These are phyloP conservation scores for Drosophila mimica DNA, from an alignment of 2,888 invertebrate genomes.

Conservation along the genomic window DNA sequence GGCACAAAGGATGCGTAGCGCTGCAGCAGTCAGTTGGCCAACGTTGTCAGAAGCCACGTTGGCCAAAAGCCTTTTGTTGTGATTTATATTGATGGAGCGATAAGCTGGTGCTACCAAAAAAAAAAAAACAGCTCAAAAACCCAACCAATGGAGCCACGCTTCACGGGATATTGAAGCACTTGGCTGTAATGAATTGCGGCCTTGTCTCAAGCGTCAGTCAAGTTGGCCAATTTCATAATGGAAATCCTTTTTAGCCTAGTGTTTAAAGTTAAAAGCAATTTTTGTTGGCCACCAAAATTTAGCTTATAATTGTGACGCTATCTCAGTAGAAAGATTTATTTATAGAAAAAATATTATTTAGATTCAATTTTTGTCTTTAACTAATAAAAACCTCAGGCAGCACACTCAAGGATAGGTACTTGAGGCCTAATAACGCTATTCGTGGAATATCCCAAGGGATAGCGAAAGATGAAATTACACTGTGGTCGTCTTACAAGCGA, in stretches of 20 bases:
- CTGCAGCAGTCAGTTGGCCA: constrained; percentile 19
- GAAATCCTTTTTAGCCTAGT: background rate
- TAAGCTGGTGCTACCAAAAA: constrained; percentile 31
- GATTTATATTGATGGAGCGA: constrained; percentile 75
- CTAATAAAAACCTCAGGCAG: too few species aligned
- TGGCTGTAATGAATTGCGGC: constrained; percentile 59
- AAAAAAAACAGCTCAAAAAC: background rate
- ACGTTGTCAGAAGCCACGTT: constrained; percentile 70
- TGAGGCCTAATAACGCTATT: too few species aligned
- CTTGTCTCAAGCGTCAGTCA: background rate
- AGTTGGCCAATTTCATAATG: background rate
- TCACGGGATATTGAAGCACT: constrained; percentile 59
- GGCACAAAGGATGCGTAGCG: constrained; percentile 54
- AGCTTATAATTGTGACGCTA: background rate
- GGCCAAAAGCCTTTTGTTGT: constrained; percentile 67
- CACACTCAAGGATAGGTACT: too few species aligned
- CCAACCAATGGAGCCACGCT: constrained; percentile 12
- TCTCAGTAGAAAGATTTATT: background rate
- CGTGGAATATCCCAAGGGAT: too few species aligned
- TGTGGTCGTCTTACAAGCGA: too few species aligned
- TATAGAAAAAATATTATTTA: too few species aligned
- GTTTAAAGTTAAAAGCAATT: background rate
- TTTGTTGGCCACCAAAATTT: background rate
- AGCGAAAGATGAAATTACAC: too few species aligned
- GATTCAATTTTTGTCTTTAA: too few species aligned